Base-by-base conservation (phyloP, 2,888 invertebrate species). In the Nemoura dubitans region DNA sequence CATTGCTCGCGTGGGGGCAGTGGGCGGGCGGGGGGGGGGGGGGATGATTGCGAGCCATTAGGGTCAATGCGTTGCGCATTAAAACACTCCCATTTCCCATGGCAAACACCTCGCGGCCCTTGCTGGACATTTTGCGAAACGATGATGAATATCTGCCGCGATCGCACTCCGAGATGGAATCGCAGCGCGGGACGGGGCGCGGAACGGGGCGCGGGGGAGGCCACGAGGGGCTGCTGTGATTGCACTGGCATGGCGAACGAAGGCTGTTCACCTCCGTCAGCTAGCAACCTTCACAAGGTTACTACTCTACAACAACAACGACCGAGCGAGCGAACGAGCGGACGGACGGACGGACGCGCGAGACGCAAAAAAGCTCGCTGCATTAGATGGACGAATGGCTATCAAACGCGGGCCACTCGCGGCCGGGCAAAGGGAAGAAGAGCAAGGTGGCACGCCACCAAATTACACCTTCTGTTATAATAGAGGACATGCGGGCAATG, bases 241-340 rank as follows among this genome's bases (percentile, higher is more conserved):
- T 86, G 86, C 86, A 86, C 86, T 85, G 86, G 87, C 87, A 87
- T 36, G 36, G 36, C 36, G 36, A 87, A 88, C 87, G 87, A 88
- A 88, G 87, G 88, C 87, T 90, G 90, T 91, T 91, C 90, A 91
- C 90, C 91, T 90, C 90, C 89, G 88, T 89, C 78, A 25, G 16
- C 88, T 88, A 89, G 89, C 91, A 90, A 91, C 91, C 91, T 91
- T 91, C 90, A 89, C 91, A 91, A 91, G 91, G 91, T 91, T 90
- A 91, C 90, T 86, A 86, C 83, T 88, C 85, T 29, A 42, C 43
- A 85, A 85, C 27, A 82, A n/a, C n/a, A 82, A 81, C 77, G 36
- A 36, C 3, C 36, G 83, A 85, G 30, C 76, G 76, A 85, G 43
- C 77, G 85, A 85, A 16, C 26, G n/a, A n/a, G n/a, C n/a, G n/a